Evolutionary conservation across 2,888 invertebrate genomes (phyloP), one percentile per base, ranked within the genome.

Genomic region (Cephus sareptanus): DNA sequence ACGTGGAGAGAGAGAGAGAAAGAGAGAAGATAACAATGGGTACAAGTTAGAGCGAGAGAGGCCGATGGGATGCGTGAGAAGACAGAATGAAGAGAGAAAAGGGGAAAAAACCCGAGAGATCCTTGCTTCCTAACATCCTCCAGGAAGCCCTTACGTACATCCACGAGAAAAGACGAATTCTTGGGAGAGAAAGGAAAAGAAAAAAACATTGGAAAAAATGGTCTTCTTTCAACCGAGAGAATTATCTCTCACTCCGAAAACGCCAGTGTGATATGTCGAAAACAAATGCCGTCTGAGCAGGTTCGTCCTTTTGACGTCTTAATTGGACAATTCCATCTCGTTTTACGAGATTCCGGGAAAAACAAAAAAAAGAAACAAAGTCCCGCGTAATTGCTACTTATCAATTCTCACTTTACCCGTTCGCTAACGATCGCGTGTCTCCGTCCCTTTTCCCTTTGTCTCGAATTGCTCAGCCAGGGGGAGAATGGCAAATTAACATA

Each of bases 401-500:
- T 23, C 23, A 56, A 23, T 56, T 56, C 40, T 56, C 40, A 23
- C 6, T 56, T 23, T 56, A 56, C 15, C 23, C 40, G 23, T 56
- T 56, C 4, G 15, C 23, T 56, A 56, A 56, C 23, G 40, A 56
- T 23, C 40, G 23, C 40, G 23, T 56, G 40, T 56, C 40, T 15
- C 23, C 23, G 40, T 56, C 6, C 40, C 40, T 56, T 56, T 56
- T 56, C 15, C 23, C 23, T 56, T 56, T 56, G 40, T 56, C 23
- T 56, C 23, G 40, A 56, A 56, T 56, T 23, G 40, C 23, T 56
- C 23, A 56, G 23, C 40, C 40, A 15, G 23, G 15, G 40, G 40
- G 40, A 56, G 71, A 56, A 75, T 77, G 75, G 77, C 71, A 81
- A 79, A 84, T 83, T 80, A 85, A 79, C 74, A 76, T 78, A 81